phyloP scores from a whole-genome alignment of 2,113 vertebrate genomes.

The Oncorhynchus clarkii region DNA sequence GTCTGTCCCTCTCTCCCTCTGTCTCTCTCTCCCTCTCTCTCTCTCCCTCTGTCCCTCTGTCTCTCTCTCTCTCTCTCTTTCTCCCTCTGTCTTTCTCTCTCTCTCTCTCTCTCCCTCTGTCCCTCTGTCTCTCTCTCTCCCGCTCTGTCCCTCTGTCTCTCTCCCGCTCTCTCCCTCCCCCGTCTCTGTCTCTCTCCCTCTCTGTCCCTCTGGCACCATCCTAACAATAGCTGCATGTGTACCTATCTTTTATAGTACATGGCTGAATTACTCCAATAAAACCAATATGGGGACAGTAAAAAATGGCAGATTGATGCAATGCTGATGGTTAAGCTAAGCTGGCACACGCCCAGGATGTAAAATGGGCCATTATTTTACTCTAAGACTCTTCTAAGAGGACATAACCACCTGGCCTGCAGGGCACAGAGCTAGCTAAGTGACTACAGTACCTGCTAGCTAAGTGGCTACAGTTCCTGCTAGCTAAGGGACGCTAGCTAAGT shows the following conservation, averaged over 20 bases:
- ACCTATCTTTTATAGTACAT: not conserved
- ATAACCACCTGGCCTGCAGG: not conserved
- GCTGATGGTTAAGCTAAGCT: not conserved
- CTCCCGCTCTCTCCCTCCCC: too few relatives aligned
- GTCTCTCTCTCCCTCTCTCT: too few relatives aligned
- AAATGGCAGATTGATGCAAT: not conserved
- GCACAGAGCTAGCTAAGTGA: not conserved
- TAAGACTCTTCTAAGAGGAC: not conserved
- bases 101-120: too few relatives aligned
- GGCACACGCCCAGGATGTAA: not conserved
- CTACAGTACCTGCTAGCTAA: not conserved
- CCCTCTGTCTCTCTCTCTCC: too few relatives aligned
- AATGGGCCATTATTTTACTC: not conserved
- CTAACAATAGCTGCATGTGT: not conserved
- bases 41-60: too few relatives aligned
- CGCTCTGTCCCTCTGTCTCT: too few relatives aligned
- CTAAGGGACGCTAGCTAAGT: not conserved
- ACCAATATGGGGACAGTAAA: not conserved
- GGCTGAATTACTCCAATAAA: not conserved
- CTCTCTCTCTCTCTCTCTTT: too few relatives aligned
- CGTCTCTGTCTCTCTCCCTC: too few relatives aligned
- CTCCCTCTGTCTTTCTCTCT: too few relatives aligned
- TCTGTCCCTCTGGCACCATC: slow-evolving; percentile 1
- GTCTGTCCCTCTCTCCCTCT: not conserved
- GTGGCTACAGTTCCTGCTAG: not conserved